A percentile compares a stretch with the other conserved stretches of the same genome.
These are phyloP conservation scores for Picus viridis DNA, from an alignment of 2,797 vertebrate species.

Conservation along the genomic window DNA sequence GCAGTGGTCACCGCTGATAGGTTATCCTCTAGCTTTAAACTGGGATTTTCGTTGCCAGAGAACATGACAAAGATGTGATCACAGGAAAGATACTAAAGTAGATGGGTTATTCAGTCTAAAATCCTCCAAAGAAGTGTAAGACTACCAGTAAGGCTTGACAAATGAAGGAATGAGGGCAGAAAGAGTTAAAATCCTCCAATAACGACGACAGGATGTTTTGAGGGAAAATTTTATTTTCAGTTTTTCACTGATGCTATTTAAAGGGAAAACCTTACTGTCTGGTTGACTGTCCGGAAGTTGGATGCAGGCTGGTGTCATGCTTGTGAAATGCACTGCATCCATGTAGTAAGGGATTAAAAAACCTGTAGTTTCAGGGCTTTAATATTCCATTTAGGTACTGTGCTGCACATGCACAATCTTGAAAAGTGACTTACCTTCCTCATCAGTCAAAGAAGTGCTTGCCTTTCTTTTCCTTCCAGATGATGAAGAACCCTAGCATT, in stretches of 20 bases:
- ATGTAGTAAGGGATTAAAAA: background rate
- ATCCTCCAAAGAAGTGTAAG: background rate
- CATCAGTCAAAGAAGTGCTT: conserved; percentile 81
- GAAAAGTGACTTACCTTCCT: conserved; percentile 72
- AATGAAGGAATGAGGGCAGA: background rate
- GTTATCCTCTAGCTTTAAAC: background rate
- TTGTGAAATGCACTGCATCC: background rate
- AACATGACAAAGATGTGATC: background rate
- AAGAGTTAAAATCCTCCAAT: background rate
- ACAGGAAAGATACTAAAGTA: background rate
- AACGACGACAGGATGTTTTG: background rate
- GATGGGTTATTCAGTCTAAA: background rate
- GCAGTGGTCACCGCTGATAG: background rate
- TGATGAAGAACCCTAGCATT: conserved; percentile 73
- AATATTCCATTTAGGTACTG: background rate
- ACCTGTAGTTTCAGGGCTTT: background rate
- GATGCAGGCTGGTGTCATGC: background rate
- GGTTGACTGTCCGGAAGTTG: background rate
- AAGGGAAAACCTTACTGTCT: background rate
- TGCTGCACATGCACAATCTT: background rate
- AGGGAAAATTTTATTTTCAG: background rate
- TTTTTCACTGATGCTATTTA: background rate
- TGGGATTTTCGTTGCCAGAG: background rate
- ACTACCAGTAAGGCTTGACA: background rate
- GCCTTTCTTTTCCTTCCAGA: conserved; percentile 86